Evolutionary conservation across 2,797 vertebrate genomes (phyloP).

Genomic region (Cyprinella venusta): DNA sequence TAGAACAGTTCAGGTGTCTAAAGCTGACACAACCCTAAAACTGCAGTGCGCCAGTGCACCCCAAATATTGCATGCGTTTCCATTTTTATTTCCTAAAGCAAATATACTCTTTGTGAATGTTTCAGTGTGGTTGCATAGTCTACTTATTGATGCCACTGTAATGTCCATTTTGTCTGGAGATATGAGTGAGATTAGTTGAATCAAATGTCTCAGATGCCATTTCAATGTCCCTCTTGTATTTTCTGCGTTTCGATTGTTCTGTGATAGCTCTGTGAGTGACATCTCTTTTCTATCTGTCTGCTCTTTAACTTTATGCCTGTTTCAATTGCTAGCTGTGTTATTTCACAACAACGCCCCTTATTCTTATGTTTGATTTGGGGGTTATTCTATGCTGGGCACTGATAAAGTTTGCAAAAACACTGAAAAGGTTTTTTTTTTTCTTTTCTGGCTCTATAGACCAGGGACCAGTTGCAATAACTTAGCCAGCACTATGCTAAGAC

Average conservation of each 20-base stretch:
- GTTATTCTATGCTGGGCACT: slow-evolving; percentile 67
- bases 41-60: background rate
- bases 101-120: background rate
- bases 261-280: slow-evolving; percentile 83
- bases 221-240: slow-evolving; percentile 70
- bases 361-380: slow-evolving; percentile 61
- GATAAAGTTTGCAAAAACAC: slow-evolving; percentile 18
- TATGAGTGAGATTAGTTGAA: slow-evolving; percentile 20
- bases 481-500: no score
- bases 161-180: background rate
- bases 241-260: slow-evolving; percentile 74
- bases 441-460: background rate
- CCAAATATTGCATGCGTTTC: slow-evolving; percentile 3
- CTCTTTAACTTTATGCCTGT: slow-evolving; percentile 55
- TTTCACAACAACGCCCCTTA: slow-evolving; percentile 58
- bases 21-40: background rate
- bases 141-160: slow-evolving; percentile 8
- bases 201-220: slow-evolving; percentile 57
- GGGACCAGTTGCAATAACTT: no score
- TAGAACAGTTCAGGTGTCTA: background rate
- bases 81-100: background rate
- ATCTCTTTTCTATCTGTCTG: slow-evolving; percentile 65
- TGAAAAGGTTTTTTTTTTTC: background rate
- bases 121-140: slow-evolving; percentile 1
- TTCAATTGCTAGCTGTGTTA: slow-evolving; percentile 59